phyloP scores from a whole-genome alignment of 2,888 invertebrate genomes.

The Pammene fasciana region DNA sequence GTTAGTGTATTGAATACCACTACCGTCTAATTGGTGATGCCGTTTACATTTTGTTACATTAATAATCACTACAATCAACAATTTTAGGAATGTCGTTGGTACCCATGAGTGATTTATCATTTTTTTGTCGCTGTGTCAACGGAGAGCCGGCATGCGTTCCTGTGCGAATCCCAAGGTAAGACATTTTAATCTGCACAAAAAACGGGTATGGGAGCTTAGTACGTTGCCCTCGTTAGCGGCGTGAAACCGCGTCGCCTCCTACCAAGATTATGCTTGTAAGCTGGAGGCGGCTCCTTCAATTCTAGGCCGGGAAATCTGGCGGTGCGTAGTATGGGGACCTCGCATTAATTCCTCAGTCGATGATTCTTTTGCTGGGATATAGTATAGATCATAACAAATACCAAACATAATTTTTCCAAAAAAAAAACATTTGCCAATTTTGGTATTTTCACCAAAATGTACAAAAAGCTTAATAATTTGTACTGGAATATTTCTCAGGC shows the following conservation, averaged over 20 bases:
- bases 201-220: constrained; percentile 25
- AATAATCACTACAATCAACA: constrained; percentile 1
- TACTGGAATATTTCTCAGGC: too few species aligned
- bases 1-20: constrained; percentile 52
- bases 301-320: too few species aligned
- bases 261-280: not conserved
- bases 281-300: constrained; percentile 9
- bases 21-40: constrained; percentile 22
- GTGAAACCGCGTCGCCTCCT: constrained; percentile 10
- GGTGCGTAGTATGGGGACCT: too few species aligned
- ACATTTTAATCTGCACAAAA: constrained; percentile 29
- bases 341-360: too few species aligned
- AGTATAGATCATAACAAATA: too few species aligned
- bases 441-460: too few species aligned
- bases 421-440: too few species aligned
- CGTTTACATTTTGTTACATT: not conserved
- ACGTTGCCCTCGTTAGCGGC: constrained; percentile 28
- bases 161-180: constrained; percentile 13
- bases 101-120: constrained; percentile 17
- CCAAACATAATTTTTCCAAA: too few species aligned
- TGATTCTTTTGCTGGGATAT: too few species aligned
- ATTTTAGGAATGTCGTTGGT: not conserved
- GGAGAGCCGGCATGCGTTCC: constrained; percentile 14
- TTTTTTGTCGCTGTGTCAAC: constrained; percentile 19
- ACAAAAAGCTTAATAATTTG: too few species aligned